Conservation (phyloP, 2,797 vertebrate species). For the Melanotaenia parkinsoni region DNA sequence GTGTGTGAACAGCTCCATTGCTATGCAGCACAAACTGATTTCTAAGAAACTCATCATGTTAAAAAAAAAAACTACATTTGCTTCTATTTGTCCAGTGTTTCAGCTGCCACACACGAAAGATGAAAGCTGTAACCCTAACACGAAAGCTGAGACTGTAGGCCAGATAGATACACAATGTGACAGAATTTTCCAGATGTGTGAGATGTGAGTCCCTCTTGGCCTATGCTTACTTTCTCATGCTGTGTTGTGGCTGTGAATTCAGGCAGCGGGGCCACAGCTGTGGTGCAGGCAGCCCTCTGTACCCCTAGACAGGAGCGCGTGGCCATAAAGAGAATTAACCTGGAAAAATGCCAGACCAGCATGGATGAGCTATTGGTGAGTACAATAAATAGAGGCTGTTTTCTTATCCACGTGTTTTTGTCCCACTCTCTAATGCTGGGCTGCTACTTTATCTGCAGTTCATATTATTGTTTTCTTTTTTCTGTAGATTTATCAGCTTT, state of each 20-base stretch:
- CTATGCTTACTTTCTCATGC: constrained; percentile 36
- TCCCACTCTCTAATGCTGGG: constrained; percentile 12
- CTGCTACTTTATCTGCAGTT: constrained; percentile 27
- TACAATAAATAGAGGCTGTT: constrained; percentile 63
- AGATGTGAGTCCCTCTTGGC: constrained; percentile 37
- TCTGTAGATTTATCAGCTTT: background rate
- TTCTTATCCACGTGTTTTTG: constrained; percentile 27
- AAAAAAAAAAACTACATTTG: background rate
- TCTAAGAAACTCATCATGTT: constrained; percentile 23
- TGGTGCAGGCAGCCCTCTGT: constrained; percentile 97
- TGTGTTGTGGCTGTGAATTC: constrained; percentile 71
- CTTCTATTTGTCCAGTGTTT: constrained; percentile 3
- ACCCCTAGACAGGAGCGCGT: constrained; percentile 96
- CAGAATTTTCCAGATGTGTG: constrained; percentile 37
- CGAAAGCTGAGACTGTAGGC: constrained; percentile 6
- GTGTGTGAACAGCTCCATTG: constrained; percentile 46
- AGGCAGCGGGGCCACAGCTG: constrained; percentile 98
- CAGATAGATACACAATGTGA: constrained; percentile 1
- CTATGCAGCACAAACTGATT: constrained; percentile 48
- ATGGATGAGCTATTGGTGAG: constrained; percentile 99
- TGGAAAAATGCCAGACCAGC: constrained; percentile 99
- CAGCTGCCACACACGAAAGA: constrained; percentile 1
- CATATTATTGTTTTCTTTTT: constrained; percentile 1
- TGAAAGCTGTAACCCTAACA: constrained; percentile 14
- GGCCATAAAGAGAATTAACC: constrained; percentile 99